A percentile compares a stretch with the other conserved stretches of the same genome.
Evolutionary conservation across 2,797 vertebrate genomes (phyloP).

Genomic region (Bucorvus abyssinicus): DNA sequence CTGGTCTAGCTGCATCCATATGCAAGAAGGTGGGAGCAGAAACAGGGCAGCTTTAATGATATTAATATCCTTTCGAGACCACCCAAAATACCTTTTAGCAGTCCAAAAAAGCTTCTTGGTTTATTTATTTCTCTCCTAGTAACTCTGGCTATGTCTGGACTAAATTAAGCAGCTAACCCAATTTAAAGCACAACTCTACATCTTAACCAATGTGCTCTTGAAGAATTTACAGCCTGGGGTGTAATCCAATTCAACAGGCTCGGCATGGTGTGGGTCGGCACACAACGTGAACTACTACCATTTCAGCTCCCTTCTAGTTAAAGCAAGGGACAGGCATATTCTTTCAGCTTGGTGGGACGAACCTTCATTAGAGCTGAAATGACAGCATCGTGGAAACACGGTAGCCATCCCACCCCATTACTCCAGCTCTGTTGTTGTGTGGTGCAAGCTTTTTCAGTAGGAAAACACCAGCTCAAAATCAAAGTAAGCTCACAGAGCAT

Average conservation of each 20-base stretch:
- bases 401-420: background rate
- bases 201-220: background rate
- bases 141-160: slow-evolving; percentile 38
- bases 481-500: background rate
- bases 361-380: background rate
- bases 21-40: slow-evolving; percentile 6
- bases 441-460: background rate
- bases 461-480: background rate
- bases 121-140: slow-evolving; percentile 62
- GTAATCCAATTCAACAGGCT: background rate
- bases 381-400: background rate
- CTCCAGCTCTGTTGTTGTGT: fast-evolving
- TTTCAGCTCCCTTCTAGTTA: background rate
- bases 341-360: background rate
- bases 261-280: background rate
- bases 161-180: slow-evolving; percentile 20
- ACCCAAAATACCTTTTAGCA: slow-evolving; percentile 27
- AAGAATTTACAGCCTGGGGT: background rate
- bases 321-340: background rate
- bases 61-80: background rate
- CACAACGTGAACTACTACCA: background rate
- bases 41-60: background rate
- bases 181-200: background rate
- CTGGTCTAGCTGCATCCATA: background rate
- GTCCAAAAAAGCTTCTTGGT: background rate